Evolutionary conservation across 2,113 vertebrate species (phyloP).

Genomic region (Stictonetta naevosa): DNA sequence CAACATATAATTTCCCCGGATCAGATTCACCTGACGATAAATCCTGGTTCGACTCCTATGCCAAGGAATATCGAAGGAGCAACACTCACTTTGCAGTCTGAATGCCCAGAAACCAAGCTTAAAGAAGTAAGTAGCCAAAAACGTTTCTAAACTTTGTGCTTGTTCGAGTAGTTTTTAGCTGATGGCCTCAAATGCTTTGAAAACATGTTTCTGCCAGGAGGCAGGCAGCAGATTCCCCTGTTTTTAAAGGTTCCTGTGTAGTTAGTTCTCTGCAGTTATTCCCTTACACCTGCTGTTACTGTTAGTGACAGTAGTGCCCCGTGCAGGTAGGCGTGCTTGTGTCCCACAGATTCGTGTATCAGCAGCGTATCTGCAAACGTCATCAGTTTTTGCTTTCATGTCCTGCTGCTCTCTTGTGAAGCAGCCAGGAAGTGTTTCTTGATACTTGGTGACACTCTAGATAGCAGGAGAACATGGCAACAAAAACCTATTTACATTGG

Average conservation of each 20-base stretch:
- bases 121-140: slow-evolving; percentile 86
- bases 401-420: neutral
- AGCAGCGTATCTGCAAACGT: neutral
- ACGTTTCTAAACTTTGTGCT: neutral
- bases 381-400: neutral
- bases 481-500: fast-evolving
- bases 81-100: slow-evolving; percentile 95
- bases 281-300: fast-evolving
- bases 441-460: fast-evolving
- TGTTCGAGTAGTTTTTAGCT: neutral
- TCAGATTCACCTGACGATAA: slow-evolving; percentile 98
- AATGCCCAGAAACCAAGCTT: slow-evolving; percentile 96
- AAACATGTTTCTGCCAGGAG: neutral
- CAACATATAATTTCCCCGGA: slow-evolving; percentile 98
- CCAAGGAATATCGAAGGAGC: slow-evolving; percentile 98
- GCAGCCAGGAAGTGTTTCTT: neutral
- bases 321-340: neutral
- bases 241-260: neutral
- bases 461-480: neutral
- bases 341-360: neutral
- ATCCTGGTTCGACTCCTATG: slow-evolving; percentile 98
- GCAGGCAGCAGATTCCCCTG: neutral
- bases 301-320: fast-evolving
- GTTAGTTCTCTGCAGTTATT: neutral
- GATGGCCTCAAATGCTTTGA: neutral